Conservation (phyloP, 2,888 invertebrate genomes). For the Chrysomela aeneicollis region DNA sequence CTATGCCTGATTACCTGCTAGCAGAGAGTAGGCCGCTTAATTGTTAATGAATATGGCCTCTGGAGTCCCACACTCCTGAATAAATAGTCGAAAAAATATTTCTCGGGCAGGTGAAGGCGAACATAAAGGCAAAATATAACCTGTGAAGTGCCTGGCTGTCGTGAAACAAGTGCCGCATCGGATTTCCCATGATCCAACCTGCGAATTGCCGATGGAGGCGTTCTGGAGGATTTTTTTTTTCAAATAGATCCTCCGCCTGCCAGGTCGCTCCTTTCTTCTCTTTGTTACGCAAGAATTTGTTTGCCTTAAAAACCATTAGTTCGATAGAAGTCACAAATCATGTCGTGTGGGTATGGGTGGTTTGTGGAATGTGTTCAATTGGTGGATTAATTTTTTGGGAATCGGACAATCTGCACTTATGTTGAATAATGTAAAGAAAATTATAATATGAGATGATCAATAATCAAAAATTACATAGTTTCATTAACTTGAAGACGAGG, state of each 20-base stretch:
- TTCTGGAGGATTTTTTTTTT: constrained; percentile 19
- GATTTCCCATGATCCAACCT: constrained; percentile 22
- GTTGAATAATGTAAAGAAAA: too few relatives aligned
- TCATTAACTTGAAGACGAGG: too few relatives aligned
- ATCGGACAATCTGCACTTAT: too few relatives aligned
- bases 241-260: constrained; percentile 15
- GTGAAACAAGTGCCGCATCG: constrained; percentile 19
- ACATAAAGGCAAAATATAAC: constrained; percentile 17
- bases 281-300: constrained; percentile 23
- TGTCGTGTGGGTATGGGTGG: background rate
- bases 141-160: constrained; percentile 11
- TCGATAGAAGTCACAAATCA: background rate
- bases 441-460: too few relatives aligned
- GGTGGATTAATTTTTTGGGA: background rate
- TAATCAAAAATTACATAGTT: too few relatives aligned
- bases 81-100: constrained; percentile 9
- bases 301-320: constrained; percentile 16
- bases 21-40: background rate
- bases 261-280: constrained; percentile 13
- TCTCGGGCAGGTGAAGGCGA: constrained; percentile 16
- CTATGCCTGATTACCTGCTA: background rate
- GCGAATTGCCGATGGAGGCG: constrained; percentile 20
- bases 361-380: background rate
- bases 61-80: constrained; percentile 12
- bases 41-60: background rate